These are phyloP conservation scores for Spea hammondii DNA, from an alignment of 2,797 vertebrate genomes.

Conservation along the genomic window DNA sequence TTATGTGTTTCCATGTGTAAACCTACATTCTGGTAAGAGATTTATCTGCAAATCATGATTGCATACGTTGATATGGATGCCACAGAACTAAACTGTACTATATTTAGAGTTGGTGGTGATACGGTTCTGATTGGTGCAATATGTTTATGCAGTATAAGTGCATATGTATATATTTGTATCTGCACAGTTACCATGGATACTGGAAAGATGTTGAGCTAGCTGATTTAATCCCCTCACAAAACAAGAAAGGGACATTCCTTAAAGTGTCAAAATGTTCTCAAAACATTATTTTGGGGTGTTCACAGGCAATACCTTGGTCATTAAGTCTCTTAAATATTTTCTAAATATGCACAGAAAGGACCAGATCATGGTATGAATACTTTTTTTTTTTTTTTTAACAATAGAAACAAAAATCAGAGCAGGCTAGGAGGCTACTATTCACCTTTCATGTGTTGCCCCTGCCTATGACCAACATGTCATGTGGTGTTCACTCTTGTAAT, in stretches of 20 bases:
- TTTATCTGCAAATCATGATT: too few relatives aligned
- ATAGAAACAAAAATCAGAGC: too few relatives aligned
- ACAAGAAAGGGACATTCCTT: slow-evolving; percentile 3
- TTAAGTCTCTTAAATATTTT: background rate
- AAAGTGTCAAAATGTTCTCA: background rate
- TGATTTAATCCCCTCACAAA: slow-evolving; percentile 18
- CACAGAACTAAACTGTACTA: background rate
- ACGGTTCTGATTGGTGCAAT: slow-evolving; percentile 4
- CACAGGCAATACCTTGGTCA: background rate
- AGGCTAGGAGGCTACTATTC: too few relatives aligned
- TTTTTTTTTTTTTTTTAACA: too few relatives aligned
- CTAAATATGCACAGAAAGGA: too few relatives aligned
- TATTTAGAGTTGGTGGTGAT: background rate
- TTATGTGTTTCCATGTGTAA: too few relatives aligned
- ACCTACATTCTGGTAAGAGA: too few relatives aligned
- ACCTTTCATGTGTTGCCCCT: too few relatives aligned
- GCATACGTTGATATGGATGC: too few relatives aligned
- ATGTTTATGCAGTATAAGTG: slow-evolving; percentile 35
- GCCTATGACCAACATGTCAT: too few relatives aligned
- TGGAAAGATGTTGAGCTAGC: slow-evolving; percentile 2
- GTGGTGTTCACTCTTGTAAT: too few relatives aligned
- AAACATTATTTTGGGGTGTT: slow-evolving; percentile 6
- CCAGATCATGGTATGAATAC: too few relatives aligned
- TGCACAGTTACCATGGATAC: slow-evolving; percentile 49
- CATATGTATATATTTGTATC: slow-evolving; percentile 23